These are phyloP conservation scores for Cerastoderma edule DNA, from an alignment of 2,888 invertebrate genomes.

Conservation along the genomic window DNA sequence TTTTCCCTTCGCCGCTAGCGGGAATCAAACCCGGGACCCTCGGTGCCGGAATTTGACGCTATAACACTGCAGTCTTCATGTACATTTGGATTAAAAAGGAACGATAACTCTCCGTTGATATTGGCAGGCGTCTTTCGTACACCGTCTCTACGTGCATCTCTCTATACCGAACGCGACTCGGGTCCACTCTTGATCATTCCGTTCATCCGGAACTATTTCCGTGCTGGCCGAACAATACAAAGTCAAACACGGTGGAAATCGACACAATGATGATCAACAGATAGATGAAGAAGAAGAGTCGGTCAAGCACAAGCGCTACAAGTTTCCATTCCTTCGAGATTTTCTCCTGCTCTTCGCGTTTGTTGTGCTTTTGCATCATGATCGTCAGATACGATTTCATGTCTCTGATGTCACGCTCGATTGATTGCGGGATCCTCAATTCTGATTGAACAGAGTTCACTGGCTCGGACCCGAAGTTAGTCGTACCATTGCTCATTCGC, in stretches of 20 bases:
- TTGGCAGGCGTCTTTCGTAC: too few relatives aligned
- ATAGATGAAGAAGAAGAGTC: slow-evolving; percentile 82
- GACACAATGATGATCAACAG: slow-evolving; percentile 79
- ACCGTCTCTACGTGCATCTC: too few relatives aligned
- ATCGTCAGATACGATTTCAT: slow-evolving; percentile 72
- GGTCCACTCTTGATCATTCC: too few relatives aligned
- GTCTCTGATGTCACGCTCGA: slow-evolving; percentile 80
- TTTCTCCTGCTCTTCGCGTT: slow-evolving; percentile 76
- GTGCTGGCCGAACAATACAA: slow-evolving; percentile 56
- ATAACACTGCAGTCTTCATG: too few relatives aligned
- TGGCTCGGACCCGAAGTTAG: slow-evolving; percentile 19
- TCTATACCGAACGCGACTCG: too few relatives aligned
- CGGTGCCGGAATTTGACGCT: too few relatives aligned
- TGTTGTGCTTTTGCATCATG: slow-evolving; percentile 72
- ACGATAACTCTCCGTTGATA: too few relatives aligned
- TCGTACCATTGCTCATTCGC: slow-evolving; percentile 37
- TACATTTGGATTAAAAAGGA: too few relatives aligned
- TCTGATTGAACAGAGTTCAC: slow-evolving; percentile 29
- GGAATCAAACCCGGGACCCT: too few relatives aligned
- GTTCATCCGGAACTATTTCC: slow-evolving; percentile 38
- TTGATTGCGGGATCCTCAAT: slow-evolving; percentile 45
- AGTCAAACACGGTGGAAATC: slow-evolving; percentile 79
- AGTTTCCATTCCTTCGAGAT: slow-evolving; percentile 81
- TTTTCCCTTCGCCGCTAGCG: too few relatives aligned
- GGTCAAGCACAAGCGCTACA: slow-evolving; percentile 81